Base-by-base conservation (phyloP, 2,888 invertebrate genomes). In the Platerodrilus igneus region DNA sequence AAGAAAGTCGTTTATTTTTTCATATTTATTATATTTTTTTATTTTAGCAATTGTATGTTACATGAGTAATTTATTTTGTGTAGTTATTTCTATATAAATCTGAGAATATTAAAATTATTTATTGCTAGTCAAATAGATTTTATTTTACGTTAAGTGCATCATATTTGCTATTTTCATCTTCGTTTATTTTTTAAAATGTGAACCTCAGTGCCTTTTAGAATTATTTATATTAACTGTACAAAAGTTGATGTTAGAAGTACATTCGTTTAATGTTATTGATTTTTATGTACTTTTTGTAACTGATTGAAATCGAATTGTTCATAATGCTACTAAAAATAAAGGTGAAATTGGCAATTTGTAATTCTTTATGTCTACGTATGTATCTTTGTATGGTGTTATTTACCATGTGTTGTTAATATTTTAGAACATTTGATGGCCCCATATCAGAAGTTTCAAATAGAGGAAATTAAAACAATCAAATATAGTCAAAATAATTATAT, bases 121-220 rank as follows among this genome's bases (percentile, higher is more conserved):
- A 44, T 26, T 40, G 25, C 26, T 39, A 34, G 28, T 38, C 14
- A 13, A 25, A 25, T 25, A 8, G 14, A 11, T 25, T 13, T 11
- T n/a, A n/a, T n/a, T n/a, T n/a, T n/a, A n/a, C n/a, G n/a, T n/a
- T n/a, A n/a, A n/a, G n/a, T n/a, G n/a, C n/a, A n/a, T n/a, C n/a
- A n/a, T n/a, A n/a, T n/a, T n/a, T n/a, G n/a, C n/a, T n/a, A n/a
- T n/a, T n/a, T n/a, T n/a, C n/a, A n/a, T n/a, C n/a, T n/a, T n/a
- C n/a, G n/a, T n/a, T n/a, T n/a, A n/a, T n/a, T n/a, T n/a, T n/a
- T n/a, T n/a, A n/a, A n/a, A n/a, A n/a, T n/a, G n/a, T n/a, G n/a
- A 44, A 51, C 45, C 45, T 41, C 51, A 51, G 51, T 51, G 51
- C 51, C 51, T 51, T 51, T 48, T 42, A 42, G 39, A 39, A 43